phyloP scores from a whole-genome alignment of 1,140 invertebrate genomes.

The Piezodorus guildinii region DNA sequence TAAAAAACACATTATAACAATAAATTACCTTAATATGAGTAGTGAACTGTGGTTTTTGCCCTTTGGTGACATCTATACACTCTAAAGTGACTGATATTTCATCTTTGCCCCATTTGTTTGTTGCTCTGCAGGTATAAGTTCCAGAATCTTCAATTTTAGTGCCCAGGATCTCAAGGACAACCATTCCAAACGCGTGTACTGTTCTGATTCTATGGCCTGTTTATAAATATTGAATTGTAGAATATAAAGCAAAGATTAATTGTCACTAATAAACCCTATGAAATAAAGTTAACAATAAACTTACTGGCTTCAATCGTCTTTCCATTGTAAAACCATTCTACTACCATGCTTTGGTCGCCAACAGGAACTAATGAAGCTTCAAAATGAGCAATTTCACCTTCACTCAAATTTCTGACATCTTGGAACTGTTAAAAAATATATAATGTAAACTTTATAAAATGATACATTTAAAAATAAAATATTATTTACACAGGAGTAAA shows the following conservation, averaged over 20 bases:
- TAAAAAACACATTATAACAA: too few relatives aligned
- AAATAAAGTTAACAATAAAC: conserved; percentile 21
- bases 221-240: background rate
- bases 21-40: conserved; percentile 52
- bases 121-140: conserved; percentile 72
- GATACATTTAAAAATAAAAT: background rate
- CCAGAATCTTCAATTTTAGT: conserved; percentile 81
- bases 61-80: conserved; percentile 71
- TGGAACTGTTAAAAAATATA: conserved; percentile 42
- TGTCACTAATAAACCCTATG: background rate
- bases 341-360: conserved; percentile 89
- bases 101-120: conserved; percentile 76
- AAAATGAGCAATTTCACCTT: conserved; percentile 87
- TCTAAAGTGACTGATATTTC: conserved; percentile 74
- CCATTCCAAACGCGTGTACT: conserved; percentile 89
- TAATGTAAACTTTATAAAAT: background rate
- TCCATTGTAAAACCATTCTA: conserved; percentile 96
- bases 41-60: conserved; percentile 77
- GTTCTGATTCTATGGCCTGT: conserved; percentile 66
- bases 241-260: background rate
- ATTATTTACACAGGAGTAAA: background rate
- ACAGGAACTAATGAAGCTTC: conserved; percentile 86
- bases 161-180: conserved; percentile 85
- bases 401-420: conserved; percentile 65
- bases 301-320: conserved; percentile 71